These are phyloP conservation scores for Hozukius guyotensis DNA, from an alignment of 2,797 vertebrate species.

Conservation along the genomic window DNA sequence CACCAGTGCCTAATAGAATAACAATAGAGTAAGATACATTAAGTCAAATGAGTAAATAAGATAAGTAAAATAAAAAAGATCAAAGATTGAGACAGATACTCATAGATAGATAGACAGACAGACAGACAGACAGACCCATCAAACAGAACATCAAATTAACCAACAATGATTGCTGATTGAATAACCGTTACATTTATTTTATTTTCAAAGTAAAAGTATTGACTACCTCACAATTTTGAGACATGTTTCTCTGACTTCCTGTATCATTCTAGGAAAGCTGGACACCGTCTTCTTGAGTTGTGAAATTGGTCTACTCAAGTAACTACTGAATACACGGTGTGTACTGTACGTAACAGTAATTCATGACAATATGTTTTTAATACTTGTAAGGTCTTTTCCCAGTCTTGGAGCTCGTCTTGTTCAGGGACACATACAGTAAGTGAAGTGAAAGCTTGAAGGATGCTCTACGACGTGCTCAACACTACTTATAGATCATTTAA, in stretches of 20 bases:
- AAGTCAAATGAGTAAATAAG: no score
- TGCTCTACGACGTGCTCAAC: background rate
- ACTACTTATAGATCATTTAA: background rate
- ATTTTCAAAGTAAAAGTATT: background rate
- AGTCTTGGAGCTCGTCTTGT: background rate
- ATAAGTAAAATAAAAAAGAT: no score
- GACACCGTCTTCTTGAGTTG: background rate
- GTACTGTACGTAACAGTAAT: background rate
- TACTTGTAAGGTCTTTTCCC: background rate
- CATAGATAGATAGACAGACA: fast-evolving
- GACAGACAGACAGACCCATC: background rate
- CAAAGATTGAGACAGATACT: no score
- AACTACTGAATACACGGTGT: background rate
- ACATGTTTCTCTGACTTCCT: background rate
- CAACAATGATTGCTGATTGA: background rate
- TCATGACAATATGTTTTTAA: background rate
- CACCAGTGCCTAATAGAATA: no score
- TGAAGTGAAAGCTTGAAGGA: background rate
- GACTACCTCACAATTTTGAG: background rate
- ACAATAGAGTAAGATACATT: no score
- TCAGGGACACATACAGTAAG: background rate
- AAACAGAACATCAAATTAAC: background rate
- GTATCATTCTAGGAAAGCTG: background rate
- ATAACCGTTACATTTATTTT: background rate
- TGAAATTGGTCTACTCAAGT: background rate